Conservation (phyloP, 2,888 invertebrate genomes). For the Diploptera punctata region DNA sequence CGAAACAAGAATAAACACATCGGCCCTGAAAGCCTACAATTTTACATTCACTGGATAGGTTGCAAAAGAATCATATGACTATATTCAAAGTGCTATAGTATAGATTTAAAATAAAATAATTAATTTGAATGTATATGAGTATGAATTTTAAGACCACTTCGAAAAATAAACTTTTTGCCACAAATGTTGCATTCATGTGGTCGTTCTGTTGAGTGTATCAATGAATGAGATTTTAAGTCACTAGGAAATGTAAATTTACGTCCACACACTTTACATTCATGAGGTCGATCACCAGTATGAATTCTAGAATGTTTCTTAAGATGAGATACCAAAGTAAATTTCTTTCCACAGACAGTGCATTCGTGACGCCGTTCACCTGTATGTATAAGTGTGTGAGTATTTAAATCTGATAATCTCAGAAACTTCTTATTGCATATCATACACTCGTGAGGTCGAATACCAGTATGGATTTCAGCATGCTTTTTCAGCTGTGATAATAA, state of each 20-base stretch:
- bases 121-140: not conserved
- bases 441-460: slow-evolving; percentile 5
- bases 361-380: slow-evolving; percentile 6
- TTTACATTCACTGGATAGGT: no score
- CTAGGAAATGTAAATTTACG: slow-evolving; percentile 13
- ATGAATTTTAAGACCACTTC: slow-evolving; percentile 11
- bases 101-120: not conserved
- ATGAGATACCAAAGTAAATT: slow-evolving; percentile 6
- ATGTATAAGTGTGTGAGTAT: slow-evolving; percentile 6
- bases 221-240: not conserved
- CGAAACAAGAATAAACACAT: no score
- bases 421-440: not conserved
- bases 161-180: slow-evolving; percentile 14
- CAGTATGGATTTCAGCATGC: slow-evolving; percentile 9
- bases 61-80: no score
- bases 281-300: slow-evolving; percentile 4
- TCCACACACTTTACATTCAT: not conserved
- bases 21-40: no score
- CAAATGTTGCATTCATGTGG: slow-evolving; percentile 13
- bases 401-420: not conserved
- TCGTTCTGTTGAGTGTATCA: not conserved
- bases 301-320: slow-evolving; percentile 17
- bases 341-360: slow-evolving; percentile 4
- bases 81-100: no score
- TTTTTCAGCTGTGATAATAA: slow-evolving; percentile 6